A percentile compares a stretch with the other conserved stretches of the same genome.
phyloP scores from a whole-genome alignment of 2,888 invertebrate genomes.

The Pseudolycoriella hygida region DNA sequence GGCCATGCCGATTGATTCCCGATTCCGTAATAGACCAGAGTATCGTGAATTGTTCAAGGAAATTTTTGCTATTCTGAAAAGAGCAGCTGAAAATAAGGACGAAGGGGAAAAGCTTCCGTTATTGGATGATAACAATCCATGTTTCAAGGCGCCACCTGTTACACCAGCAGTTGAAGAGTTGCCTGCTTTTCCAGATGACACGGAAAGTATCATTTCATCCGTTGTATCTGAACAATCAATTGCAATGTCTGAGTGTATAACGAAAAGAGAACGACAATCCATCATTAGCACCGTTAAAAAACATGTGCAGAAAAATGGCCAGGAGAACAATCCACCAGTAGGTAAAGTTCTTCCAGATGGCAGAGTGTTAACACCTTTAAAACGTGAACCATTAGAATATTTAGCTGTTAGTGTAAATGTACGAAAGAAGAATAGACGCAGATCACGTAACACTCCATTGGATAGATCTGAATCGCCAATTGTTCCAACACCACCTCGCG shows the following conservation, averaged over 20 bases:
- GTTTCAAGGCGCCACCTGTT: constrained; percentile 44
- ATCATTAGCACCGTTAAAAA: constrained; percentile 19
- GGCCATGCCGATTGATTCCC: constrained; percentile 59
- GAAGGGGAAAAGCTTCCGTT: constrained; percentile 59
- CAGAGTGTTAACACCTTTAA: constrained; percentile 41
- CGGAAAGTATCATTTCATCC: constrained; percentile 58
- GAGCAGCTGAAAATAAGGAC: constrained; percentile 67
- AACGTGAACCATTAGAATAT: constrained; percentile 58
- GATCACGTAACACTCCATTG: constrained; percentile 36
- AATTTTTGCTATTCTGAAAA: constrained; percentile 65
- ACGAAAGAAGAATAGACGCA: constrained; percentile 52
- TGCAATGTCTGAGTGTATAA: constrained; percentile 47
- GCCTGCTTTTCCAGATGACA: constrained; percentile 36
- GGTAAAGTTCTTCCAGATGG: constrained; percentile 22
- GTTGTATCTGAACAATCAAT: constrained; percentile 55
- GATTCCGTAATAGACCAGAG: constrained; percentile 67
- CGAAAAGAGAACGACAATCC: constrained; percentile 36
- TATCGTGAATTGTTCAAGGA: constrained; percentile 67
- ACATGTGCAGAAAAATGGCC: constrained; percentile 20
- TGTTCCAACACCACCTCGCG: constrained; percentile 47
- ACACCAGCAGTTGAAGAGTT: constrained; percentile 48
- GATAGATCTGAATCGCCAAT: constrained; percentile 53
- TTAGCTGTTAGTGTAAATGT: constrained; percentile 46
- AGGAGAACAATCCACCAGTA: constrained; percentile 24
- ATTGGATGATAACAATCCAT: constrained; percentile 41